Conservation (phyloP, 2,888 invertebrate genomes). For the Heterodera filipjevi region DNA sequence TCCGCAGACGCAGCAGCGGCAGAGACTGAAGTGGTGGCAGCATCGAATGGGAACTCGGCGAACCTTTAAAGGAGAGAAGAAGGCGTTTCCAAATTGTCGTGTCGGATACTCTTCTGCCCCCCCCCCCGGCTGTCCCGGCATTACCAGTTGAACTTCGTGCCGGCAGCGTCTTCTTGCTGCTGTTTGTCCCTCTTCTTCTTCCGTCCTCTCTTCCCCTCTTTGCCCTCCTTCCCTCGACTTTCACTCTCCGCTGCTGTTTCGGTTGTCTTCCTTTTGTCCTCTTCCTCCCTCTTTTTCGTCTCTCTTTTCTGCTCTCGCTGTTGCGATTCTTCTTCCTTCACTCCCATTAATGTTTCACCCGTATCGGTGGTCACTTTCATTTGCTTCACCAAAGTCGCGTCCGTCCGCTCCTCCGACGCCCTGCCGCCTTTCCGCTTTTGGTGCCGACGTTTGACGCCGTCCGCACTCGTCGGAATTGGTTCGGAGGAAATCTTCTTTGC, state of each 20-base stretch:
- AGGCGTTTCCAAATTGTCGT: too few relatives aligned
- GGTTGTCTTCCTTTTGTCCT: background rate
- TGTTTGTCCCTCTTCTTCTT: conserved; percentile 10
- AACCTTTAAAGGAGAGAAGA: too few relatives aligned
- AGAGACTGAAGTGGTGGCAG: conserved; percentile 1
- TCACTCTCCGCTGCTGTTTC: background rate
- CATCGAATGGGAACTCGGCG: conserved; percentile 14
- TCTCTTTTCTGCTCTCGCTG: background rate
- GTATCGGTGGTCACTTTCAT: background rate
- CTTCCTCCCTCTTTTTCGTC: background rate
- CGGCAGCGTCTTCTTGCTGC: background rate
- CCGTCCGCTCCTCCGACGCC: background rate
- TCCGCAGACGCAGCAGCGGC: too few relatives aligned
- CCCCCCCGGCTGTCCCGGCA: too few relatives aligned
- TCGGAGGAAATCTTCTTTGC: background rate
- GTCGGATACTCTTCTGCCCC: too few relatives aligned
- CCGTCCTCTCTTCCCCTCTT: background rate
- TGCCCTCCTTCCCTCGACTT: background rate
- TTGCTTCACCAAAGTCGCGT: background rate
- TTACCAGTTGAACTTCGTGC: conserved; percentile 7
- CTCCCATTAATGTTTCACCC: background rate
- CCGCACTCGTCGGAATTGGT: background rate
- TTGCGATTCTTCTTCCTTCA: background rate
- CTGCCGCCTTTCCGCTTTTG: background rate
- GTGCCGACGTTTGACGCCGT: background rate